Conservation (phyloP, 2,888 invertebrate species). For the Clepsis dumicolana region DNA sequence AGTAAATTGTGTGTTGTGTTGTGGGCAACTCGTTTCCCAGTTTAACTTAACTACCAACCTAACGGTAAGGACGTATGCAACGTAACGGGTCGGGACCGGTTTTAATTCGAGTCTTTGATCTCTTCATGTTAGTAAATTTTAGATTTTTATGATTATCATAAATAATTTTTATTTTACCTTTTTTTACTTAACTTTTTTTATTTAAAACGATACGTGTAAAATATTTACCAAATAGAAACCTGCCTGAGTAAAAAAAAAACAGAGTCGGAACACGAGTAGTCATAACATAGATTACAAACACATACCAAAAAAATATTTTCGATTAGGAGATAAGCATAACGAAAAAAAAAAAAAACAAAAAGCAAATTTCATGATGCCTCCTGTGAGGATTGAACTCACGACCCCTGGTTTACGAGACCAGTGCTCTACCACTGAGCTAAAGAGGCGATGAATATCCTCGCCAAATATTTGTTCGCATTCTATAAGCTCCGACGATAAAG, state of each 20-base stretch:
- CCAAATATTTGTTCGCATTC: constrained; percentile 62
- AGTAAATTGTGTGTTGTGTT: too few species aligned
- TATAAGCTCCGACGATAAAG: constrained; percentile 42
- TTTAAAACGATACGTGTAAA: too few species aligned
- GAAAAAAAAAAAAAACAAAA: constrained; percentile 32
- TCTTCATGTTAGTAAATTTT: neutral
- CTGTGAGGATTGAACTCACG: constrained; percentile 94
- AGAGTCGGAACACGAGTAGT: too few species aligned
- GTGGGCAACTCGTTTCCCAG: neutral
- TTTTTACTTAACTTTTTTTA: too few species aligned
- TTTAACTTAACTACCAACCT: constrained; percentile 5
- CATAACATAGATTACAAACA: too few species aligned
- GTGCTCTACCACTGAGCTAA: constrained; percentile 94
- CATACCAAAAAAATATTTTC: too few species aligned
- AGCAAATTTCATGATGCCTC: constrained; percentile 80
- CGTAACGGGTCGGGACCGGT: constrained; percentile 30
- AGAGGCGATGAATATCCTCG: constrained; percentile 84
- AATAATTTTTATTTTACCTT: too few species aligned
- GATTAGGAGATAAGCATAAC: too few species aligned
- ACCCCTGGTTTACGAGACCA: constrained; percentile 95
- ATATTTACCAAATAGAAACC: too few species aligned
- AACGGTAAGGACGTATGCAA: constrained; percentile 29
- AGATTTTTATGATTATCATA: too few species aligned
- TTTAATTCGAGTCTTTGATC: constrained; percentile 14
- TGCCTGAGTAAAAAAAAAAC: neutral